Evolutionary conservation across 2,888 invertebrate genomes (phyloP).

Genomic region (Strigamia maritima): DNA sequence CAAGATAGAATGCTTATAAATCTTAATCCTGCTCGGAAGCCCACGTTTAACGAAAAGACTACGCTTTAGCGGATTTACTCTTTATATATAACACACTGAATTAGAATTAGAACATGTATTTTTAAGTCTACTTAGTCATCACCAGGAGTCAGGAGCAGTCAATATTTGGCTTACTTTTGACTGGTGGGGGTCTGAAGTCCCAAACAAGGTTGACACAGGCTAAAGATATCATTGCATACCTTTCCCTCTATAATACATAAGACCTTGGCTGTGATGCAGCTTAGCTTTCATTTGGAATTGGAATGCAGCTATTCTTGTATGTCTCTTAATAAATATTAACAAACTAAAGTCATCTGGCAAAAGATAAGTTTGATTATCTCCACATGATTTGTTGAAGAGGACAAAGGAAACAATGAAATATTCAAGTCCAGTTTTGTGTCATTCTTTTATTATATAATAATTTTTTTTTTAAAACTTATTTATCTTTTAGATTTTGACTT

Average conservation of each 20-base stretch:
- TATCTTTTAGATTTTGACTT: no score
- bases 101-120: slow-evolving; percentile 14
- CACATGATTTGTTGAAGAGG: neutral
- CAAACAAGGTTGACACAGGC: slow-evolving; percentile 16
- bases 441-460: no score
- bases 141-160: neutral
- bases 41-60: no score
- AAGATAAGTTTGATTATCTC: neutral
- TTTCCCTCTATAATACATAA: slow-evolving; percentile 15
- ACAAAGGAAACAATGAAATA: no score
- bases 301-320: slow-evolving; percentile 28
- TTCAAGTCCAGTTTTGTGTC: no score
- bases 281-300: slow-evolving; percentile 14
- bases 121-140: slow-evolving; percentile 7
- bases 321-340: neutral
- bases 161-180: neutral
- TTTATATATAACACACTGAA: neutral
- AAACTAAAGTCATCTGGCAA: neutral
- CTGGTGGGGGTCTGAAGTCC: neutral
- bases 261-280: slow-evolving; percentile 25
- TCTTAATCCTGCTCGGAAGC: no score
- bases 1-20: no score
- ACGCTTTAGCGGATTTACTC: no score
- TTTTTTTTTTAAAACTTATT: no score
- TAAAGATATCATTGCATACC: slow-evolving; percentile 24